Evolutionary conservation across 2,797 vertebrate species (phyloP).

Genomic region (Phrynocephalus guinanensis): DNA sequence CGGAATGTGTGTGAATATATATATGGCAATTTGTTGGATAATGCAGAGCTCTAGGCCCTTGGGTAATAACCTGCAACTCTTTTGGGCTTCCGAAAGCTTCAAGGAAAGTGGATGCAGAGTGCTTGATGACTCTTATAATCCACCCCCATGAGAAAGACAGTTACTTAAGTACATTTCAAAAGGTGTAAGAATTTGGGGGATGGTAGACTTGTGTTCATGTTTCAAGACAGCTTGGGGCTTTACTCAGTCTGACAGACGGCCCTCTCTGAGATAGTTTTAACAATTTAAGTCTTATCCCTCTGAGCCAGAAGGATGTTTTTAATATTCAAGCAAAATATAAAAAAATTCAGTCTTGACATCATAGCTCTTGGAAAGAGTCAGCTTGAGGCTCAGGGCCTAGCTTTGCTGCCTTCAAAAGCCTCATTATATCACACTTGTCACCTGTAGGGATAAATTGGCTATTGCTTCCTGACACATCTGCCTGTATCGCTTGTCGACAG

Average conservation of each 20-base stretch:
- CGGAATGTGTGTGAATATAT: conserved; percentile 38
- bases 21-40: conserved; percentile 57
- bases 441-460: background rate
- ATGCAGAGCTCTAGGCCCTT: conserved; percentile 58
- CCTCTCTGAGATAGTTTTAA: conserved; percentile 38
- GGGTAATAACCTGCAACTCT: conserved; percentile 68
- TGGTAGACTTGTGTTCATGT: conserved; percentile 56
- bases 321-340: conserved; percentile 38
- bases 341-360: background rate
- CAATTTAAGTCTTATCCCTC: conserved; percentile 60
- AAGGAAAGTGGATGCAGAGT: conserved; percentile 55
- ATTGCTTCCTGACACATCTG: accelerated
- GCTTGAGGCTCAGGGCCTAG: background rate
- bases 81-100: conserved; percentile 60
- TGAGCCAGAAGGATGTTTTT: conserved; percentile 48
- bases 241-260: conserved; percentile 54
- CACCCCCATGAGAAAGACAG: conserved; percentile 57
- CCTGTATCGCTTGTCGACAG: background rate
- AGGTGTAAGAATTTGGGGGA: conserved; percentile 67
- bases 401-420: background rate
- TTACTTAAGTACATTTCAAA: conserved; percentile 69
- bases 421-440: background rate
- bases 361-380: conserved; percentile 11
- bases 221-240: conserved; percentile 56
- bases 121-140: conserved; percentile 69